Evolutionary conservation across 2,797 vertebrate genomes (phyloP).

Genomic region (Chaunax sp.): DNA sequence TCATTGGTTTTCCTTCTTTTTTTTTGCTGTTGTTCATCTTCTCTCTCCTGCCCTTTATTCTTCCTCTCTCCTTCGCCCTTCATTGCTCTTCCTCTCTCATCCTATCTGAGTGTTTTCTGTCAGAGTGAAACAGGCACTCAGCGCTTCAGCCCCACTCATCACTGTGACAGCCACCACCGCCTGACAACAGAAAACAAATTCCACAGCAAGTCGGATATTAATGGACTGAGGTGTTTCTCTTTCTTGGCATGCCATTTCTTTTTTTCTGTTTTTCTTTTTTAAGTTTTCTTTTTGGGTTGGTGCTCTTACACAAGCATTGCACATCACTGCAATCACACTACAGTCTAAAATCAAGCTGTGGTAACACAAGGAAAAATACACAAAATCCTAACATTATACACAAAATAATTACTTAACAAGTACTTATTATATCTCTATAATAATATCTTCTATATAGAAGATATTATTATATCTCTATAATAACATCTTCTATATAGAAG

Average conservation of each 20-base stretch:
- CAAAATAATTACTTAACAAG: too few relatives aligned
- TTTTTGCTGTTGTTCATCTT: slow-evolving; percentile 11
- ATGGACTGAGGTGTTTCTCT: slow-evolving; percentile 47
- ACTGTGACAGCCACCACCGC: slow-evolving; percentile 65
- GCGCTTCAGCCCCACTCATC: slow-evolving; percentile 65
- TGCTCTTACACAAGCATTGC: background rate
- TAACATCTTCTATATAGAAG: too few relatives aligned
- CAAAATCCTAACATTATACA: too few relatives aligned
- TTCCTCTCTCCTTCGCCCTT: slow-evolving; percentile 7
- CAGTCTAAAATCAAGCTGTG: too few relatives aligned
- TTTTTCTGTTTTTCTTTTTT: background rate
- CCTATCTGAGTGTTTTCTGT: slow-evolving; percentile 47
- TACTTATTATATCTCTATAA: too few relatives aligned
- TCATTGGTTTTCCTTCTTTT: slow-evolving; percentile 9
- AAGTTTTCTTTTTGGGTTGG: background rate
- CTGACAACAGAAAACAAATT: slow-evolving; percentile 71
- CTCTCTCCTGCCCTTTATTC: background rate
- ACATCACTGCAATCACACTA: too few relatives aligned
- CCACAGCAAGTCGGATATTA: slow-evolving; percentile 60
- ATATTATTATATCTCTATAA: too few relatives aligned
- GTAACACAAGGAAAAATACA: too few relatives aligned
- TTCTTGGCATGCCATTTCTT: slow-evolving; percentile 3
- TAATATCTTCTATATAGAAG: too few relatives aligned
- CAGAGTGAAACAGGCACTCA: slow-evolving; percentile 48
- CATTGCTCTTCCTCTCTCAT: slow-evolving; percentile 33